Evolutionary conservation across 2,797 vertebrate genomes (phyloP).

Genomic region (Poeciliopsis turneri): DNA sequence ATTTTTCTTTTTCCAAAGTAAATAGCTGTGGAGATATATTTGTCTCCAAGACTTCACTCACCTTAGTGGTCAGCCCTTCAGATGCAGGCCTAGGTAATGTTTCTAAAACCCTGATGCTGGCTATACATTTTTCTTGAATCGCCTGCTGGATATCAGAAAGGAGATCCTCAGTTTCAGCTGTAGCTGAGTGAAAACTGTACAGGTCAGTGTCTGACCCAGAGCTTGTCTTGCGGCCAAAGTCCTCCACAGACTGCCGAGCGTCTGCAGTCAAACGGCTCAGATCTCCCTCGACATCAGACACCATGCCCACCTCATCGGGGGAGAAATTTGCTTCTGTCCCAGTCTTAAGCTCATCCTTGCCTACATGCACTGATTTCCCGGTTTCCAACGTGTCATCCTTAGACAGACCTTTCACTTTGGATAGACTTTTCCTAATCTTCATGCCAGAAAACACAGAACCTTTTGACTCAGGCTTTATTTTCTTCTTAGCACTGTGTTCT

Average conservation of each 20-base stretch:
- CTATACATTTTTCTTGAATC: conserved; percentile 82
- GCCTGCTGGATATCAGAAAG: conserved; percentile 92
- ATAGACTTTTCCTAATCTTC: conserved; percentile 89
- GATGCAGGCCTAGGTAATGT: conserved; percentile 5
- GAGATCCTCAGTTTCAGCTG: conserved; percentile 89
- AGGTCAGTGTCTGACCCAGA: conserved; percentile 94
- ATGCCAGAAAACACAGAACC: conserved; percentile 92
- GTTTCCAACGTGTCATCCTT: conserved; percentile 85
- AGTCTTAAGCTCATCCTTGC: conserved; percentile 76
- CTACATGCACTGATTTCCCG: conserved; percentile 68
- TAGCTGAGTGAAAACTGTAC: conserved; percentile 94
- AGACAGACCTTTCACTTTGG: conserved; percentile 83
- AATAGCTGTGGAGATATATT: conserved; percentile 51
- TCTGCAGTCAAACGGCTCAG: conserved; percentile 70
- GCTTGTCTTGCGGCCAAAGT: conserved; percentile 84
- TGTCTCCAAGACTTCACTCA: conserved; percentile 3
- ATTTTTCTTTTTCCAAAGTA: conserved; percentile 33
- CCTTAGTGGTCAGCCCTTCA: neutral
- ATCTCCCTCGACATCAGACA: conserved; percentile 84
- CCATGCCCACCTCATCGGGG: conserved; percentile 75
- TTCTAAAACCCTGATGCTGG: conserved; percentile 32
- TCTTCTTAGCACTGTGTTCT: conserved; percentile 82
- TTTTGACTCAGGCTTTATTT: conserved; percentile 86
- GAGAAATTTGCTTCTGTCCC: conserved; percentile 81
- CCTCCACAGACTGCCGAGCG: conserved; percentile 70